Evolutionary conservation across 2,797 vertebrate species (phyloP).

Genomic region (Hemibagrus guttatus): DNA sequence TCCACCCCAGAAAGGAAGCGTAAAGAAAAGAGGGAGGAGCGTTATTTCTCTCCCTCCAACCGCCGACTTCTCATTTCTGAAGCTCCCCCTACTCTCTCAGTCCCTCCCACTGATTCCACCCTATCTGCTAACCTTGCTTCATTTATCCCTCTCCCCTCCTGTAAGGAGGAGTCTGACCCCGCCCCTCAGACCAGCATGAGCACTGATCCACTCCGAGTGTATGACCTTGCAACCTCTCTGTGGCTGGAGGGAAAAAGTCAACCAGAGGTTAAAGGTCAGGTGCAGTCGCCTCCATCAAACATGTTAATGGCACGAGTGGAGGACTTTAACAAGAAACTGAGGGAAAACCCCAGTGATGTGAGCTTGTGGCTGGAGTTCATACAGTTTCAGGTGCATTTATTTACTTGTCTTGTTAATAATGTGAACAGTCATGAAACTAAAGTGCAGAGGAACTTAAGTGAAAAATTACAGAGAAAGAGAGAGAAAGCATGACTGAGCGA

Average conservation of each 20-base stretch:
- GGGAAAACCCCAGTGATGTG: slow-evolving; percentile 85
- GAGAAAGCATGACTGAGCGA: background rate
- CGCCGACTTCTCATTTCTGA: slow-evolving; percentile 73
- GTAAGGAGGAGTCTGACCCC: slow-evolving; percentile 51
- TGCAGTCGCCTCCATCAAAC: slow-evolving; percentile 42
- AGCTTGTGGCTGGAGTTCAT: slow-evolving; percentile 90
- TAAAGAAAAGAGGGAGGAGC: slow-evolving; percentile 70
- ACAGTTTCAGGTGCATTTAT: slow-evolving; percentile 82
- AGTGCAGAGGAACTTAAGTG: background rate
- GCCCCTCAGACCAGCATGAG: slow-evolving; percentile 34
- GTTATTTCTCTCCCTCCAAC: slow-evolving; percentile 82
- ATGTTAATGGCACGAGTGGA: slow-evolving; percentile 76
- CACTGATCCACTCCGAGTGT: slow-evolving; percentile 87
- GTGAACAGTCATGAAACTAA: too few relatives aligned
- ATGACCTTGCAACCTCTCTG: slow-evolving; percentile 83
- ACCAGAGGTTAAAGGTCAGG: slow-evolving; percentile 54
- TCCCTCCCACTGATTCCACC: slow-evolving; percentile 32
- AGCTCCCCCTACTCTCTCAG: slow-evolving; percentile 42
- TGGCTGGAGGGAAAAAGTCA: slow-evolving; percentile 89
- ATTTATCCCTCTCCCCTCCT: slow-evolving; percentile 78
- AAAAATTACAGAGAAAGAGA: background rate
- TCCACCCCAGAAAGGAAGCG: slow-evolving; percentile 71
- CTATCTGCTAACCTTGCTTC: background rate
- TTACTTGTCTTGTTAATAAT: background rate
- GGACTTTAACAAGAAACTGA: slow-evolving; percentile 87